Base-by-base conservation (phyloP, 2,888 invertebrate species). In the Lysandra bellargus region DNA sequence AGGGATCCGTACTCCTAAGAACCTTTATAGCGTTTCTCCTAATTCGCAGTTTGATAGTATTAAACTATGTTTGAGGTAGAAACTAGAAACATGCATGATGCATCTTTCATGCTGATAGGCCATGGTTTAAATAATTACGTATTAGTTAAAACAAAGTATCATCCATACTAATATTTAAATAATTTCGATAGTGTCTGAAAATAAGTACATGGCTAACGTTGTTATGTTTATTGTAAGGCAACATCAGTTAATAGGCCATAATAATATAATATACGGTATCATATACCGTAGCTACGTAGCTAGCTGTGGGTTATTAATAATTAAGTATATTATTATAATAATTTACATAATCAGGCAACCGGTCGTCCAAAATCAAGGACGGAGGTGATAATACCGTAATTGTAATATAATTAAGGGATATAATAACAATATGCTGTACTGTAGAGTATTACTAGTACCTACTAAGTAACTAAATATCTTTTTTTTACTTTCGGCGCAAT, bases 341-440 rank as follows among this genome's bases (percentile, higher is more conserved):
- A 64, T 64, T 64, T 23, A 69, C 64, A 69, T 69, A 37, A 37
- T 37, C 2, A 61, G 64, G 64, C 12, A 69, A 69, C 64, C 64
- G 30, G 14, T 64, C 33, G 64, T 69, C 64, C 33, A 69, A 69
- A 69, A 69, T 69, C 33, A 69, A 33, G 64, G 33, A 30, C 33
- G 64, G 30, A 30, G 30, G 33, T 9, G 33, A 69, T 69, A 64
- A 64, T 64, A 69, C 64, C 33, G 64, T 69, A 69, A 33, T 33
- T 4, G 30, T 30, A 69, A 69, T 14, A 12, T 33, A 4, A 69
- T 12, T 14, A 7, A 9, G 30, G 30, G 12, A 64, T 30, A 69
- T 69, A 69, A 33, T 69, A 30, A n/a, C 9, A 2, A 57, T 57
- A 49, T 9, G 49, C 9, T 49, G 37, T 37, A 2, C 33, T 33